A percentile compares a stretch with the other conserved stretches of the same genome.
Conservation (phyloP, 1,140 invertebrate species). For the Eurytemora carolleeae region DNA sequence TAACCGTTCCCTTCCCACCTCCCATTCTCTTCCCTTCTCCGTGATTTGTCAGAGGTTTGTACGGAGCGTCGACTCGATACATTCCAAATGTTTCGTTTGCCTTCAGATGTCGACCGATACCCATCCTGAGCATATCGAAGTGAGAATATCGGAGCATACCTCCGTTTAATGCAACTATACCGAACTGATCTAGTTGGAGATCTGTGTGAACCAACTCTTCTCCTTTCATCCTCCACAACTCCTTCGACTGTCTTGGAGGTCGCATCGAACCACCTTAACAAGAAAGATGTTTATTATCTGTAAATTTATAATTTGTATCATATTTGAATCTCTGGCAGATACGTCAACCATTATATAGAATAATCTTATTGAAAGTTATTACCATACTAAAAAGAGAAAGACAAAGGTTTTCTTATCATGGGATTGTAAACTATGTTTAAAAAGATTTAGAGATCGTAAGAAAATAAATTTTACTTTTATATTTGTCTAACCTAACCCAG, state of each 20-base stretch:
- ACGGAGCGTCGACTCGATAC: constrained; percentile 81
- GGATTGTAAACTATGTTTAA: too few relatives aligned
- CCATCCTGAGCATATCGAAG: constrained; percentile 67
- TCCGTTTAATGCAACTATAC: constrained; percentile 64
- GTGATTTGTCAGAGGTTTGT: constrained; percentile 83
- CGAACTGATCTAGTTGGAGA: constrained; percentile 70
- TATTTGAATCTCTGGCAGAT: too few relatives aligned
- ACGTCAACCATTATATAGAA: too few relatives aligned
- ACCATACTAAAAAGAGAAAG: too few relatives aligned
- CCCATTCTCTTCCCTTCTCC: constrained; percentile 78
- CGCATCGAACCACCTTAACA: not conserved
- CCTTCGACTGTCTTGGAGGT: constrained; percentile 35
- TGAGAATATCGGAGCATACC: constrained; percentile 56
- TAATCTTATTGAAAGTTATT: too few relatives aligned
- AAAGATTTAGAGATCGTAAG: too few relatives aligned
- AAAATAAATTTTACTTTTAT: too few relatives aligned
- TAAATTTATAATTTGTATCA: too few relatives aligned
- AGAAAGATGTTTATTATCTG: not conserved
- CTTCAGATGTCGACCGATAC: constrained; percentile 45
- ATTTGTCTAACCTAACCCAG: too few relatives aligned
- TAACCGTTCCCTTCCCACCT: constrained; percentile 82
- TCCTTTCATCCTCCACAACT: constrained; percentile 59
- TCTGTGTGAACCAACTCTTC: constrained; percentile 64
- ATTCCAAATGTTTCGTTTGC: constrained; percentile 65
- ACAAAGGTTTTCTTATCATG: too few relatives aligned